Base-by-base conservation (phyloP, 2,888 invertebrate species). In the Eristalis intricaria region DNA sequence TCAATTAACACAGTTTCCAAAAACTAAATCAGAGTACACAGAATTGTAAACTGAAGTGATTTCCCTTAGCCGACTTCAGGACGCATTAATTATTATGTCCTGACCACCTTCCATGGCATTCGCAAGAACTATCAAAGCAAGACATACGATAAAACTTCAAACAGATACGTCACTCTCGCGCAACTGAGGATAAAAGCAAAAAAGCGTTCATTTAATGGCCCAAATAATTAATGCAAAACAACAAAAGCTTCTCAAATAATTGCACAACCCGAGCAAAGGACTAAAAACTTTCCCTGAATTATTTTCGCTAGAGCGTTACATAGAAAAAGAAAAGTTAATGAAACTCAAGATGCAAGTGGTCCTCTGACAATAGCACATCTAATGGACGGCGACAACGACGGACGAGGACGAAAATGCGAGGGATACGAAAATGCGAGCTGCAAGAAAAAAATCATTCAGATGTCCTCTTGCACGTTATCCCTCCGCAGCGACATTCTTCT, bases 151-250 rank as follows among this genome's bases (percentile, higher is more conserved):
- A 73, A 66, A 77, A 73, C 76, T 81, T 81, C 76, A 76, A 85
- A 85, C 63, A 81, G 81, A 85, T 77, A 85, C 73, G 71, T 68
- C 69, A 64, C 78, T 64, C 74, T 23, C 23, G 23, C 22, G 5
- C 5, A 60, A 11, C 43, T 23, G 8, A 63, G 63, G 23, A 60
- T 4, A n/a, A 2, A 63, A 65, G 60, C 35, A 58, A 65, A 58
- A 58, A 23, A 61, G 29, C 4, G 38, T 35, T 35, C 13, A 74
- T 83, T 83, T 83, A 86, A 86, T 83, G 86, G 79, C 74, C 75
- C 86, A 83, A 86, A 86, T 86, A 86, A 86, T 86, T 86, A 86
- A 86, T 86, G 86, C 78, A 79, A 75, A 86, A 71, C 74, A 83
- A 79, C 78, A 86, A 86, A 86, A 86, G 86, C 70, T 82, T 63